Evolutionary conservation across 2,888 invertebrate species (phyloP).

Genomic region (Meteorus cinctellus): DNA sequence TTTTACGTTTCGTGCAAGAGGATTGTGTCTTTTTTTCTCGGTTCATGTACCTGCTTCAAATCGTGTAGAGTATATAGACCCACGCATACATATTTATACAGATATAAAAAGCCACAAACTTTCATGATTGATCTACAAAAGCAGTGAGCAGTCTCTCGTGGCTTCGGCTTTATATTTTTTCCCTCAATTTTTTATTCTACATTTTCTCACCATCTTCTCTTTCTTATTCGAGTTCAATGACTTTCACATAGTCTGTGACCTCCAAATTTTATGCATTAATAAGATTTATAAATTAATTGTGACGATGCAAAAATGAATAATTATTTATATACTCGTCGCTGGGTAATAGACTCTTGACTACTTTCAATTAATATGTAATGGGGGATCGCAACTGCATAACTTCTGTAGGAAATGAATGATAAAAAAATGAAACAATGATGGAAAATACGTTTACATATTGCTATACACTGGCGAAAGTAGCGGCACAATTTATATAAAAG

Average conservation of each 20-base stretch:
- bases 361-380: slow-evolving; percentile 7
- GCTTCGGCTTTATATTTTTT: no score
- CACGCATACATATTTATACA: no score
- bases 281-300: not conserved
- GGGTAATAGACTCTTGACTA: not conserved
- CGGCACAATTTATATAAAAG: not conserved
- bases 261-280: no score
- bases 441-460: not conserved
- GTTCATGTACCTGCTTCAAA: no score
- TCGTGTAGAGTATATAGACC: no score
- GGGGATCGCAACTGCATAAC: not conserved
- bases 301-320: not conserved
- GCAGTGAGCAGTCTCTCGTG: no score
- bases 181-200: not conserved
- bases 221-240: not conserved
- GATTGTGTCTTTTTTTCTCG: no score
- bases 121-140: no score
- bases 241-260: not conserved
- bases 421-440: not conserved
- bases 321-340: not conserved
- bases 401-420: slow-evolving; percentile 8
- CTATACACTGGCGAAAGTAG: not conserved
- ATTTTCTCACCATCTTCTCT: not conserved
- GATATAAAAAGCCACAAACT: no score
- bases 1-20: no score